Evolutionary conservation across 2,113 vertebrate species (phyloP).

Genomic region (Chaetodon trifascialis): DNA sequence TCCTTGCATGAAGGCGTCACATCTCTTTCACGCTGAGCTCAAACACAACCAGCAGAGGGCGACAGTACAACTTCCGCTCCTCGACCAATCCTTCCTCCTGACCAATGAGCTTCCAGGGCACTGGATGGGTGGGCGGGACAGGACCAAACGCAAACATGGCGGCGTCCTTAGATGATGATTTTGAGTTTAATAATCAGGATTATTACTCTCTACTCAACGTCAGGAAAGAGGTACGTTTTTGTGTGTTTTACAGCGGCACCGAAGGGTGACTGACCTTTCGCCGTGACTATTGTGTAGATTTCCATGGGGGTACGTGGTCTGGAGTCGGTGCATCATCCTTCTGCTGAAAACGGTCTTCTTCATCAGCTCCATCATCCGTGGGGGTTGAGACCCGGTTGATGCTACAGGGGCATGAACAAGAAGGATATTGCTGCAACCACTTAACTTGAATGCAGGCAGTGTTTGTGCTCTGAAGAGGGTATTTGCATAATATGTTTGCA

Average conservation of each 20-base stretch:
- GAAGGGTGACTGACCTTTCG: neutral
- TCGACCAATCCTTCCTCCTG: neutral
- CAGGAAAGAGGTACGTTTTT: slow-evolving; percentile 89
- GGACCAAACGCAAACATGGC: slow-evolving; percentile 90
- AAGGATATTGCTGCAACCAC: neutral
- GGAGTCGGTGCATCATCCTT: slow-evolving; percentile 37
- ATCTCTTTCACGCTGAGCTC: neutral
- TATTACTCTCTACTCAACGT: slow-evolving; percentile 94
- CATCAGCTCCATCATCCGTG: slow-evolving; percentile 30
- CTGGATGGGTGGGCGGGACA: slow-evolving; percentile 70
- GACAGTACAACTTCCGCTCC: slow-evolving; percentile 17
- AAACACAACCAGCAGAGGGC: slow-evolving; percentile 51
- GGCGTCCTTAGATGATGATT: slow-evolving; percentile 91
- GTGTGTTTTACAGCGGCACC: neutral
- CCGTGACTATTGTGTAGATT: neutral
- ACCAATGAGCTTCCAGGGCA: slow-evolving; percentile 63
- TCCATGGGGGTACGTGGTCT: neutral
- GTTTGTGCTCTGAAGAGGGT: neutral
- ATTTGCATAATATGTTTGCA: neutral
- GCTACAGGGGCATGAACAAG: neutral
- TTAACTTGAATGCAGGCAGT: neutral
- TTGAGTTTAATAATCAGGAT: slow-evolving; percentile 91
- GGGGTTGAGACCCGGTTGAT: slow-evolving; percentile 32
- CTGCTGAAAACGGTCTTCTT: slow-evolving; percentile 26
- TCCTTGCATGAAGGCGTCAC: neutral